Evolutionary conservation across 2,888 invertebrate genomes (phyloP).

Genomic region (Drosophila picticornis): DNA sequence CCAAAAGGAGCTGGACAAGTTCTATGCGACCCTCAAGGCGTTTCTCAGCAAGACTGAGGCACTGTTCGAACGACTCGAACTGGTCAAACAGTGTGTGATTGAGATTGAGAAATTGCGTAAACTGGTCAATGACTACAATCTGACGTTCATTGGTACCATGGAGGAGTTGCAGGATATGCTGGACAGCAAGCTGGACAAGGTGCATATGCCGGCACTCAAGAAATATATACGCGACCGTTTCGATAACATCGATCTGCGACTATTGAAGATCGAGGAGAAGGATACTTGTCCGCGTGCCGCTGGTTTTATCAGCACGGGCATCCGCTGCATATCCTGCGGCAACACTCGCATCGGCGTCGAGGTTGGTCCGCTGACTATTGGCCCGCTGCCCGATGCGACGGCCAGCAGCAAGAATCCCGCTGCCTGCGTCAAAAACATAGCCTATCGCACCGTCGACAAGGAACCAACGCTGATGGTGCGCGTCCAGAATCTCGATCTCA

Average conservation of each 20-base stretch:
- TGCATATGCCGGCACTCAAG: slow-evolving; percentile 83
- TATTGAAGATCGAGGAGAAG: slow-evolving; percentile 59
- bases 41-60: slow-evolving; percentile 70
- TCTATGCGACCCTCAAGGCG: slow-evolving; percentile 66
- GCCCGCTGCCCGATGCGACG: slow-evolving; percentile 51
- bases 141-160: slow-evolving; percentile 78
- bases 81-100: slow-evolving; percentile 76
- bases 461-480: slow-evolving; percentile 68
- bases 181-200: slow-evolving; percentile 83
- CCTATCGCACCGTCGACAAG: slow-evolving; percentile 64
- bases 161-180: slow-evolving; percentile 84
- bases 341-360: slow-evolving; percentile 71
- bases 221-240: slow-evolving; percentile 76
- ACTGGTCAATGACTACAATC: slow-evolving; percentile 59
- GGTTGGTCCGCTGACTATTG: slow-evolving; percentile 51
- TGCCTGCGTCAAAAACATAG: slow-evolving; percentile 53
- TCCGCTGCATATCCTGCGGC: slow-evolving; percentile 81
- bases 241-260: slow-evolving; percentile 57
- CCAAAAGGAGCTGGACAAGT: slow-evolving; percentile 55
- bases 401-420: not conserved
- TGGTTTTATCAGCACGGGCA: slow-evolving; percentile 71
- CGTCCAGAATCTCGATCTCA: slow-evolving; percentile 67
- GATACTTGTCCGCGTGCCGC: slow-evolving; percentile 79
- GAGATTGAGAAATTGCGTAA: slow-evolving; percentile 71
- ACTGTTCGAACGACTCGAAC: slow-evolving; percentile 73